Base-by-base conservation (phyloP, 1,140 invertebrate species). In the Armadillidium nasatum region DNA sequence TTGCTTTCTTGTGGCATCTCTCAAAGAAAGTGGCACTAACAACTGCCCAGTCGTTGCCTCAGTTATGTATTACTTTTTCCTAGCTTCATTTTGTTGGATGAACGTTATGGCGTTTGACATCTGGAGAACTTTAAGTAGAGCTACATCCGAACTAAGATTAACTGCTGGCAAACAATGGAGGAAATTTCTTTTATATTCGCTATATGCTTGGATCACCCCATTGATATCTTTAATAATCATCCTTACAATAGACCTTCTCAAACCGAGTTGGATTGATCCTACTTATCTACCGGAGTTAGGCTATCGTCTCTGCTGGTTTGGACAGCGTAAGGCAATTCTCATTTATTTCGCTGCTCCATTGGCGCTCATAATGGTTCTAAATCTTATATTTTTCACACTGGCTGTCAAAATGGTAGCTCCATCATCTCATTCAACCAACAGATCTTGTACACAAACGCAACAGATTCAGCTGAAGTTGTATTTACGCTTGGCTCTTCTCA, bases 31-130 rank as follows among this genome's bases (percentile, higher is more conserved):
- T n/a, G 80, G 78, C 13, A 69, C 72, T 10, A 74, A 21, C 0
- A 68, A 85, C 4, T 88, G 88, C 80, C 84, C 85, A 60, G 81
- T 84, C 0, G 83, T 92, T 88, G 93, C 92, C 72, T 88, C 93
- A 68, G 87, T 89, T 81, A 92, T 94, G 86, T 95, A 97, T 84
- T 97, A 96, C 88, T 92, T 94, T 85, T 96, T 95, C 85, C 87
- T 97, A 82, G 89, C 93, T 43, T 93, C 95, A 76, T 97, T 97
- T 88, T 95, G 95, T 84, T 98, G 96, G 96, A 91, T 97, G 75
- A 94, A 94, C 85, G 93, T 93, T 54, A 96, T 97, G 92, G 94
- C 94, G 84, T 94, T 95, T 86, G 95, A 96, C 85, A 94, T 96
- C 83, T 96, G 80, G 80, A 86, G 85, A 33, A 88, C 88, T 21